Conservation (phyloP, 2,888 invertebrate genomes). For the Sepioteuthis lessoniana region DNA sequence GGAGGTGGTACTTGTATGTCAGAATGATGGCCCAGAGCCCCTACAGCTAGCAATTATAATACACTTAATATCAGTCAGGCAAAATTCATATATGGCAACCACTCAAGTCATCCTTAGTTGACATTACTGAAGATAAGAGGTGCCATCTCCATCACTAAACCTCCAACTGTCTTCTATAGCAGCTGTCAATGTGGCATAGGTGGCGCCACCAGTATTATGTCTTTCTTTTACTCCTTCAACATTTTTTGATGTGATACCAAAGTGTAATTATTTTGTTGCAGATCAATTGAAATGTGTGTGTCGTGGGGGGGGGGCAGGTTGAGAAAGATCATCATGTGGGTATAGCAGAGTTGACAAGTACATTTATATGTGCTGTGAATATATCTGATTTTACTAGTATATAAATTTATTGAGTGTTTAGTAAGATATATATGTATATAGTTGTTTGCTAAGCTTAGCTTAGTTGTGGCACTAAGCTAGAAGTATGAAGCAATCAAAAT, state of each 20-base stretch:
- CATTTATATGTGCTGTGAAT: background rate
- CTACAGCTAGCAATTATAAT: background rate
- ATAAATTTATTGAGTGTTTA: background rate
- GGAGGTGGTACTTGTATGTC: background rate
- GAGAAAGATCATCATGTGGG: too few relatives aligned
- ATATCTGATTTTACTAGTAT: background rate
- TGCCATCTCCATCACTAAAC: background rate
- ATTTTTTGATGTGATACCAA: background rate
- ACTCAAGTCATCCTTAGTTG: background rate
- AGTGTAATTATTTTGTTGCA: background rate
- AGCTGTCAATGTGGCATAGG: background rate
- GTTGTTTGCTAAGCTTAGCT: too few relatives aligned
- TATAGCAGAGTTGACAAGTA: background rate
- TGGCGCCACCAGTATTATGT: background rate
- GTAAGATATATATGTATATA: too few relatives aligned
- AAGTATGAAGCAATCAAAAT: too few relatives aligned
- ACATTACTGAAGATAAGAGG: background rate
- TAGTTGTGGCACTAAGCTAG: too few relatives aligned
- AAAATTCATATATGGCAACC: background rate
- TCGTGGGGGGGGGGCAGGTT: too few relatives aligned
- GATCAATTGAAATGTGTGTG: background rate
- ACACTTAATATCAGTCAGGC: background rate
- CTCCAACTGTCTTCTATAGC: background rate
- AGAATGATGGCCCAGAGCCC: background rate
- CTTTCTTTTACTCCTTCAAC: background rate